These are phyloP conservation scores for Prosapia bicincta DNA, from an alignment of 2,888 invertebrate species.

Conservation along the genomic window DNA sequence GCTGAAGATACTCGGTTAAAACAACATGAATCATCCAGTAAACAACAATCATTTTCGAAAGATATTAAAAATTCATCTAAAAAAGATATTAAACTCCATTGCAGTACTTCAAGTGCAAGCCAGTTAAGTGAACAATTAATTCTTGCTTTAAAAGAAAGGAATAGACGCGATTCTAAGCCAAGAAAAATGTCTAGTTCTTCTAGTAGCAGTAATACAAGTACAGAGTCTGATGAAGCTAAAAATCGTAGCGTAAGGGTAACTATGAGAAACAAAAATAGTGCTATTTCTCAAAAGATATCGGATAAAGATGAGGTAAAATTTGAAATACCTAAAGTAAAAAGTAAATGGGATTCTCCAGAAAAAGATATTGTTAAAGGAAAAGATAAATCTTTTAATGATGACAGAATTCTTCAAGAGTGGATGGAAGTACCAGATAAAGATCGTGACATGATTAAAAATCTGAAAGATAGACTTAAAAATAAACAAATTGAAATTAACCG, in stretches of 20 bases:
- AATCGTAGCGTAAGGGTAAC: constrained; percentile 61
- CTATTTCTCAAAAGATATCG: background rate
- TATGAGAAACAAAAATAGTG: constrained; percentile 55
- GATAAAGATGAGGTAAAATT: constrained; percentile 15
- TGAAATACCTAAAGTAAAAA: constrained; percentile 24
- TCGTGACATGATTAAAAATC: constrained; percentile 15
- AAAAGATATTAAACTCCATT: background rate
- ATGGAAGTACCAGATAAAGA: constrained; percentile 48
- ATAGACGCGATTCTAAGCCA: background rate
- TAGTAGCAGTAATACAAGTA: constrained; percentile 22
- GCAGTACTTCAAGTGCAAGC: background rate
- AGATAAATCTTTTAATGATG: constrained; percentile 26
- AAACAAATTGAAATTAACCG: constrained; percentile 39
- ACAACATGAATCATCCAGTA: background rate
- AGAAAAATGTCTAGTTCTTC: constrained; percentile 12
- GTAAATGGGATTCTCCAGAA: constrained; percentile 30
- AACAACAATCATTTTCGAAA: background rate
- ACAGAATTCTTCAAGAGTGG: constrained; percentile 49
- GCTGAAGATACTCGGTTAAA: constrained; percentile 40
- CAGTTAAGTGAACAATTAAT: constrained; percentile 22
- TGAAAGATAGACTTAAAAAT: constrained; percentile 30
- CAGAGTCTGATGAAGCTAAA: constrained; percentile 44
- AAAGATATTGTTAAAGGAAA: background rate
- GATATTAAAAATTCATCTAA: background rate
- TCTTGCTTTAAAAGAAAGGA: constrained; percentile 12